phyloP scores from a whole-genome alignment of 53 echinoderm and acorn worm genomes.

The Temnopleurus reevesii region DNA sequence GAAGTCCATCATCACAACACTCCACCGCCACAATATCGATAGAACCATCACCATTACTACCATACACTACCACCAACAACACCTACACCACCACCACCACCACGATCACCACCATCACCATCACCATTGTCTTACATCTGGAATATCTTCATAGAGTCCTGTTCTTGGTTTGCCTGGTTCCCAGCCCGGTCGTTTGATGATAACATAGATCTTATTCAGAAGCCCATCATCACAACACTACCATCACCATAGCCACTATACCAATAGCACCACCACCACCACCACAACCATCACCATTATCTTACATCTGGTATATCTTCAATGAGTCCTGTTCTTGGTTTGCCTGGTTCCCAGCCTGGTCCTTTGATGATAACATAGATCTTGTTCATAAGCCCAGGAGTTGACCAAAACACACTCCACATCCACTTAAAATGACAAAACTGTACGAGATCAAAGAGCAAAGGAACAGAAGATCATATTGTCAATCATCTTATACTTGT shows the following conservation, averaged over 20 bases:
- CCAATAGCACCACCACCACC: too few species aligned
- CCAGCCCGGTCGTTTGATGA: constrained; percentile 95
- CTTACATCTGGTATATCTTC: constrained; percentile 97
- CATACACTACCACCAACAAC: too few species aligned
- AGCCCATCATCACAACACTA: constrained; percentile 63
- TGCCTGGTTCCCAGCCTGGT: constrained; percentile 94
- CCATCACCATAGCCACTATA: constrained; percentile 64
- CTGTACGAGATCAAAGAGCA: too few species aligned
- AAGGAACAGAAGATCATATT: too few species aligned
- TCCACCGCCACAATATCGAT: too few species aligned
- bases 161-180: constrained; percentile 82
- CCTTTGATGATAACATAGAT: constrained; percentile 85
- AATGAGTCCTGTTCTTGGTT: constrained; percentile 77
- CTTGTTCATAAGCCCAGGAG: constrained; percentile 78
- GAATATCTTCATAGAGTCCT: constrained; percentile 87
- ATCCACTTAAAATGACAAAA: constrained; percentile 76
- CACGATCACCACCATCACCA: too few species aligned
- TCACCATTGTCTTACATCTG: constrained; percentile 83
- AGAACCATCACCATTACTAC: constrained; percentile 63
- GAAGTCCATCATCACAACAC: constrained; percentile 58
- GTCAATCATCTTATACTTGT: too few species aligned
- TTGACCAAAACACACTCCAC: constrained; percentile 66
- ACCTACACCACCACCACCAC: too few species aligned
- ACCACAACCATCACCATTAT: too few species aligned
- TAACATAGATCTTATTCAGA: constrained; percentile 81